A percentile compares a stretch with the other conserved stretches of the same genome.
These are phyloP conservation scores for Hetaerina americana DNA, from an alignment of 1,140 invertebrate species.

Conservation along the genomic window DNA sequence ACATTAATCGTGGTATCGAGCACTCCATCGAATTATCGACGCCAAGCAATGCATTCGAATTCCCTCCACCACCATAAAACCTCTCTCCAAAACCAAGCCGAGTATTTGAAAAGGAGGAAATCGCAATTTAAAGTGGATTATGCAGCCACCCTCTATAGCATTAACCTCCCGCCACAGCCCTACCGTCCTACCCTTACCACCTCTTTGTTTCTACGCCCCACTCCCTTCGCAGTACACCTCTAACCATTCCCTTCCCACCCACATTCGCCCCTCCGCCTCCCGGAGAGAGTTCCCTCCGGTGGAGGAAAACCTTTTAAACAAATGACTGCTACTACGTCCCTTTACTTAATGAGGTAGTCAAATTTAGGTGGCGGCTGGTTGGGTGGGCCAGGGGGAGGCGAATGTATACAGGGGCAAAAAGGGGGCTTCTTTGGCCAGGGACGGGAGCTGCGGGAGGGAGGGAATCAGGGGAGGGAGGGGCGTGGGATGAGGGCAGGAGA, in stretches of 20 bases:
- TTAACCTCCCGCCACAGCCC: too few species aligned
- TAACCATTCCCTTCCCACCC: not conserved
- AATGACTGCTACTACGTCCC: not conserved
- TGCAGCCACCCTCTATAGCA: too few species aligned
- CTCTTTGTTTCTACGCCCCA: not conserved
- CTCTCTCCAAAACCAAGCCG: not conserved
- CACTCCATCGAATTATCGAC: too few species aligned
- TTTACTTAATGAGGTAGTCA: constrained; percentile 6
- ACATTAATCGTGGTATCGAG: too few species aligned
- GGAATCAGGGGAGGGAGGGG: not conserved
- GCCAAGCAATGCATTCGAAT: too few species aligned
- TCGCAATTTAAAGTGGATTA: not conserved
- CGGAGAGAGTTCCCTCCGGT: not conserved
- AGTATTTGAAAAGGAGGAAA: not conserved
- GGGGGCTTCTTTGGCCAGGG: too few species aligned
- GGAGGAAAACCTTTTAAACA: not conserved
- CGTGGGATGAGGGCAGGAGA: not conserved
- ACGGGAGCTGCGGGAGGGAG: too few species aligned
- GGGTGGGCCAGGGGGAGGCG: too few species aligned
- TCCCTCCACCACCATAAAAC: too few species aligned
- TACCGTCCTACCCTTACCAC: not conserved
- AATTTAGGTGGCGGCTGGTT: not conserved
- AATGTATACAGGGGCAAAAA: too few species aligned
- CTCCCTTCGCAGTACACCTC: not conserved
- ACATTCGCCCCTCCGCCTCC: not conserved